A percentile compares a stretch with the other conserved stretches of the same genome.
phyloP scores from a whole-genome alignment of 1,140 invertebrate genomes.

The Myzus persicae region DNA sequence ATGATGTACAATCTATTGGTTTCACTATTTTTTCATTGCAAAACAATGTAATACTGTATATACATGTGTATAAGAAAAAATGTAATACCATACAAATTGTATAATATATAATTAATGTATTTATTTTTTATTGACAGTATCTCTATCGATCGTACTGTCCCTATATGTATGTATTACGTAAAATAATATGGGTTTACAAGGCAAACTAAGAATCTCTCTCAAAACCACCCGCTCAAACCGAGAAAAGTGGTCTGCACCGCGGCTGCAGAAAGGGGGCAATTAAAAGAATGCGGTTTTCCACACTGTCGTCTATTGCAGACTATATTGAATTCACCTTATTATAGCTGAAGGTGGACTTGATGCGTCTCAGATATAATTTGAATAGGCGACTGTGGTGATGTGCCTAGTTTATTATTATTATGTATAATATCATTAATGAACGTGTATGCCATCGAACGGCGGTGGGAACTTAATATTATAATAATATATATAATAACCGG shows the following conservation, averaged over 20 bases:
- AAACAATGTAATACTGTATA: background rate
- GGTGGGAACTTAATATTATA: background rate
- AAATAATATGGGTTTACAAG: too few species aligned
- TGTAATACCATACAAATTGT: too few species aligned
- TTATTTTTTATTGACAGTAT: too few species aligned
- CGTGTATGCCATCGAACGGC: background rate
- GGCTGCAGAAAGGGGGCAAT: too few species aligned
- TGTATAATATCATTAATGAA: conserved; percentile 2
- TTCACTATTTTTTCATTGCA: background rate
- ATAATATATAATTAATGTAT: too few species aligned
- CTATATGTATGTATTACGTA: too few species aligned
- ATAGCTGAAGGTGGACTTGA: background rate
- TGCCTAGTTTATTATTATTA: background rate
- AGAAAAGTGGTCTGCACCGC: too few species aligned
- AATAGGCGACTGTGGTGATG: background rate
- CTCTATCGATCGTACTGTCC: too few species aligned
- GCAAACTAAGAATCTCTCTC: too few species aligned
- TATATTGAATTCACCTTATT: background rate
- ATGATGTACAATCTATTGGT: background rate
- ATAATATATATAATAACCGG: background rate
- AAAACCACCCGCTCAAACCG: too few species aligned
- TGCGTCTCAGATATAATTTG: background rate
- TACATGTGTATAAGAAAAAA: too few species aligned
- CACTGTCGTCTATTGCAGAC: background rate
- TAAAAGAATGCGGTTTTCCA: background rate